Evolutionary conservation across 2,888 invertebrate species (phyloP), one percentile per base, ranked within the genome.

Genomic region (Spisula subtruncata): DNA sequence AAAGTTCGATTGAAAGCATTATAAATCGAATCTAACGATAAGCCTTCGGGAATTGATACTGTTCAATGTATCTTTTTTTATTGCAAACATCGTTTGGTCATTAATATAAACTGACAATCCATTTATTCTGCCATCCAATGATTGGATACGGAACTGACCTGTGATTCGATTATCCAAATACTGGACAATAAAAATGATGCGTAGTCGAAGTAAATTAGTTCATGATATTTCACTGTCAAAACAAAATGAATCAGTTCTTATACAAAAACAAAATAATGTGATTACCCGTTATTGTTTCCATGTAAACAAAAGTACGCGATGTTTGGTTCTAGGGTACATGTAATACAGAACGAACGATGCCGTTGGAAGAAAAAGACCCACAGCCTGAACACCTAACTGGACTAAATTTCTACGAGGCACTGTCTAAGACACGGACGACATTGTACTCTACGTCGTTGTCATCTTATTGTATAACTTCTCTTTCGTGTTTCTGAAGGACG

Each of bases 161-260:
- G 16, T 75, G 32, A 75, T 75, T 75, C 32, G n/a, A 32, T 75
- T 75, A 32, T 75, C 75, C 16, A 35, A 25, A 75, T 75, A 2
- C 32, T 35, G 16, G 75, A 75, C 75, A 75, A 35, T 25, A n/a
- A 60, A 6, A 25, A 60, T 75, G 75, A 75, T 35, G 1, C 32
- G 16, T 75, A 75, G 75, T 75, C 75, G 18, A 35, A 12, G 75
- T 75, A 35, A 75, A 75, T 75, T 18, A 75, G 35, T 12, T 75
- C 1, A 75, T 32, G 32, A 75, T 75, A 35, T 32, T 75, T 75
- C 75, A 75, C 75, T 75, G 75, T 75, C 75, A 75, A 29, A 75
- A 75, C 35, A 75, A 12, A 75, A 32, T 5, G 25, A 32, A 35
- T 32, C 75, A 75, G 5, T 75, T 25, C 35, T 35, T 32, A 6